A percentile compares a stretch with the other conserved stretches of the same genome.
Evolutionary conservation across 2,113 vertebrate genomes (phyloP).

Genomic region (Donacobius atricapilla): DNA sequence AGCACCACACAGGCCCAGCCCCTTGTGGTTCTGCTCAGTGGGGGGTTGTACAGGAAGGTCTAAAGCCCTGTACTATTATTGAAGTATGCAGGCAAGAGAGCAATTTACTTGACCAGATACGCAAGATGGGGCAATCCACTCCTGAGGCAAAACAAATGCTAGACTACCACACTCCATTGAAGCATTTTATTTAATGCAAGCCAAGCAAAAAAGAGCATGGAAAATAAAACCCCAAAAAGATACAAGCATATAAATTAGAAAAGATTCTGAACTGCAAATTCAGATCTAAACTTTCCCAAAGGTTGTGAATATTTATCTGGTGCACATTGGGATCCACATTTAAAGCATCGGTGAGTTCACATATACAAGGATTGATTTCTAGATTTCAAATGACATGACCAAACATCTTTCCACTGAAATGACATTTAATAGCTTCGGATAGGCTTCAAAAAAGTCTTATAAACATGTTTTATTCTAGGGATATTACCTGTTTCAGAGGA

Average conservation of each 20-base stretch:
- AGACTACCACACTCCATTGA: conserved; percentile 59
- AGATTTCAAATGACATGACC: background rate
- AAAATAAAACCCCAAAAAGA: conserved; percentile 26
- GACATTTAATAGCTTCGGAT: background rate
- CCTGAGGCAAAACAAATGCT: conserved; percentile 67
- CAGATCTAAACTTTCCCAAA: background rate
- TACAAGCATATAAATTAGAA: conserved; percentile 30
- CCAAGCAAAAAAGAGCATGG: conserved; percentile 51
- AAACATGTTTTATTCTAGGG: background rate
- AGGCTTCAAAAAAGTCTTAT: background rate
- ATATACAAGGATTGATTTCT: background rate
- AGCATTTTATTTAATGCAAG: conserved; percentile 64
- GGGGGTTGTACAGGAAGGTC: background rate
- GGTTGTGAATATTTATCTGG: conserved; percentile 3
- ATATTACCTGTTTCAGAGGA: background rate
- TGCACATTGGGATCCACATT: background rate
- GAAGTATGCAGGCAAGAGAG: conserved; percentile 43
- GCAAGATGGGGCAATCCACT: conserved; percentile 61
- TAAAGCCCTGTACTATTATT: conserved; percentile 16
- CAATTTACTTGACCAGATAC: conserved; percentile 66
- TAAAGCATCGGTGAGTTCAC: background rate
- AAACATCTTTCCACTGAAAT: background rate
- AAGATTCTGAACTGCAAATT: conserved; percentile 3
- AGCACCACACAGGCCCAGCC: background rate
- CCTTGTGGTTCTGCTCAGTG: conserved; percentile 7